Conservation (phyloP, 2,888 invertebrate genomes). For the Saturnia pavonia region DNA sequence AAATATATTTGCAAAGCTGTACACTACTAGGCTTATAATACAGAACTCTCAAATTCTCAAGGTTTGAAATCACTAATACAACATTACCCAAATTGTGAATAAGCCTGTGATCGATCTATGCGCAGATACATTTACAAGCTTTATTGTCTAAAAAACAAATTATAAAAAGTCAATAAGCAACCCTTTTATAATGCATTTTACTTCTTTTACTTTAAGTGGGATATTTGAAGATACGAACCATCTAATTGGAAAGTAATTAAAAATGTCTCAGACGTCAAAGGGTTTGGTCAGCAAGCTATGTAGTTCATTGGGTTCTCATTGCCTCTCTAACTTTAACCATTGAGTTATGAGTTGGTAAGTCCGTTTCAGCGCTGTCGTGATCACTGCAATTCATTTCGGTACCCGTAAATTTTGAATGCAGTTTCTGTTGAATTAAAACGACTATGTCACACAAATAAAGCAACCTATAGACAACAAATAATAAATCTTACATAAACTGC, state of each 20-base stretch:
- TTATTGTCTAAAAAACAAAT: no score
- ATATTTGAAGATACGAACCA: not conserved
- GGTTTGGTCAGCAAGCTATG: not conserved
- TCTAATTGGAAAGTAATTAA: conserved; percentile 18
- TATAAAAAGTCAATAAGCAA: no score
- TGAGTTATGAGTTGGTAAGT: conserved; percentile 33
- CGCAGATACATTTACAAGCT: no score
- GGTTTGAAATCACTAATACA: no score
- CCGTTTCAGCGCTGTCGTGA: conserved; percentile 9
- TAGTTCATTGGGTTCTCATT: not conserved
- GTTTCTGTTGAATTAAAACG: not conserved
- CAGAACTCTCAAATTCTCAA: no score
- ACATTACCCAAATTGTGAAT: no score
- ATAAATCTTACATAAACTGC: no score
- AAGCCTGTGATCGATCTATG: no score
- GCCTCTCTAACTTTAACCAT: conserved; percentile 28
- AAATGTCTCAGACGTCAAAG: conserved; percentile 11
- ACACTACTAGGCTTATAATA: no score
- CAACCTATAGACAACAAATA: not conserved
- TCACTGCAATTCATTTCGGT: conserved; percentile 5
- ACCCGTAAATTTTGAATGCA: not conserved
- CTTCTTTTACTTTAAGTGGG: not conserved
- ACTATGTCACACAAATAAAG: not conserved
- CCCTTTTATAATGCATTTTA: not conserved
- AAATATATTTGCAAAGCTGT: no score